A percentile compares a stretch with the other conserved stretches of the same genome.
These are phyloP conservation scores for Callaeas wilsoni DNA, from an alignment of 2,113 vertebrate species.

Conservation along the genomic window DNA sequence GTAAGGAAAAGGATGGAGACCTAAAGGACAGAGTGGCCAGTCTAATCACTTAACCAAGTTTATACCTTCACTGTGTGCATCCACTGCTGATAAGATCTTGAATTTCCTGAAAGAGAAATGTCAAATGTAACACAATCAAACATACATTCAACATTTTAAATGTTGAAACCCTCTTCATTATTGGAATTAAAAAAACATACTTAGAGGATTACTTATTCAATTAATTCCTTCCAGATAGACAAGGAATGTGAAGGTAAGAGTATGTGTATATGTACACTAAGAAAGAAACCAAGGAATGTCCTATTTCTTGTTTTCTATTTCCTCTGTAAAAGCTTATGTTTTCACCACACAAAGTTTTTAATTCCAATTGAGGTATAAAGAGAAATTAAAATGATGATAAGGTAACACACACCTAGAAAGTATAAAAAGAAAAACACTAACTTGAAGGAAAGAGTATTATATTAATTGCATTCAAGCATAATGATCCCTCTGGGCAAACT, in stretches of 20 bases:
- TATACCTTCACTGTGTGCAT: slow-evolving; percentile 92
- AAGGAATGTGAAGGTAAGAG: not conserved
- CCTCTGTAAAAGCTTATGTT: not conserved
- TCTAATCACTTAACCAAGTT: not conserved
- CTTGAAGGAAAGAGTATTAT: not conserved
- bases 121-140: not conserved
- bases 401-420: not conserved
- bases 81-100: slow-evolving; percentile 93
- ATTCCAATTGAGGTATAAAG: not conserved
- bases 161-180: not conserved
- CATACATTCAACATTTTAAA: not conserved
- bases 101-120: slow-evolving; percentile 78
- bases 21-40: not conserved
- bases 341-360: not conserved
- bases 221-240: not conserved
- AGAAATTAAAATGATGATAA: not conserved
- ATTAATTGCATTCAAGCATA: not conserved
- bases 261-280: not conserved
- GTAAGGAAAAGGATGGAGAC: not conserved
- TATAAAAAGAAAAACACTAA: not conserved
- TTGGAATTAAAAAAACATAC: not conserved
- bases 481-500: not conserved
- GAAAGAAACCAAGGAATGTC: not conserved
- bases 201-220: not conserved
- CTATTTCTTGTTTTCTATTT: not conserved